Conservation (phyloP, 2,113 vertebrate genomes). For the Jacana jacana region DNA sequence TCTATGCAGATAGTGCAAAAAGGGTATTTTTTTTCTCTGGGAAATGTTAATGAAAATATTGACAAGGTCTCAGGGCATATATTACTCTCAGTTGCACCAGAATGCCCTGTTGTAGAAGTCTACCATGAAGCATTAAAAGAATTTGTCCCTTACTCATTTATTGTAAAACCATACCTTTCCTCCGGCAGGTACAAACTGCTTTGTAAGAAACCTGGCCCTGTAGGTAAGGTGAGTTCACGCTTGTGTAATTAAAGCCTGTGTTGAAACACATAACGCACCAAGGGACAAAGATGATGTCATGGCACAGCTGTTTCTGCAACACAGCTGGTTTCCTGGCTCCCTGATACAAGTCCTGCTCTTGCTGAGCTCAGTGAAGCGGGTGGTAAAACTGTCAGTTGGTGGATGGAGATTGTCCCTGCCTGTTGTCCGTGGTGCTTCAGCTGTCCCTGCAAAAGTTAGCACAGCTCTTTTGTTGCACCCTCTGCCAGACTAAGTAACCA, state of each 20-base stretch:
- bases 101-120: background rate
- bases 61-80: background rate
- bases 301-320: background rate
- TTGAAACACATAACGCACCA: background rate
- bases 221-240: background rate
- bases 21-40: background rate
- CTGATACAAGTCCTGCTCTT: background rate
- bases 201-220: background rate
- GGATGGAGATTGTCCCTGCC: background rate
- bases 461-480: background rate
- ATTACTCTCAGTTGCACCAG: background rate
- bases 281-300: slow-evolving; percentile 24
- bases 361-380: background rate
- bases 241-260: background rate
- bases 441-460: background rate
- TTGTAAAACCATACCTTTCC: background rate
- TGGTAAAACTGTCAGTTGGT: background rate
- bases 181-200: background rate
- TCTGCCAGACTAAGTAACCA: background rate
- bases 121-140: background rate
- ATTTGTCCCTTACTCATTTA: background rate
- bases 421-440: background rate
- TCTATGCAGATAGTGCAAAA: background rate
- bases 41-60: background rate
- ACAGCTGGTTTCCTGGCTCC: slow-evolving; percentile 1